A percentile compares a stretch with the other conserved stretches of the same genome.
Conservation (phyloP, 2,888 invertebrate species). For the Noctuana brunneofusca region DNA sequence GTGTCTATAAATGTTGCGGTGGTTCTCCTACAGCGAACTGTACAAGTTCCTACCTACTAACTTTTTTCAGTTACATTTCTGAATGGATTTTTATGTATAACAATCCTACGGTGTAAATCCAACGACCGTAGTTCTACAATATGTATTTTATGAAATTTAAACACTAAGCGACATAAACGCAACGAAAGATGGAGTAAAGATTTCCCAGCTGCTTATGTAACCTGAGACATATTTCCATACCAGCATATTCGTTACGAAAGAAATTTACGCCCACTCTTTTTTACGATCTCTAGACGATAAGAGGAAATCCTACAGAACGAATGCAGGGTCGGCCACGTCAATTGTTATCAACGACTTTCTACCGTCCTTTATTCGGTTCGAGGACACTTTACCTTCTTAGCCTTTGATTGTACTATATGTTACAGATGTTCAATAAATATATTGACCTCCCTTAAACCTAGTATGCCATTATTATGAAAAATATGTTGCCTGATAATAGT, state of each 20-base stretch:
- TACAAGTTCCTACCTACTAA: too few relatives aligned
- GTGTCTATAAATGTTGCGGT: too few relatives aligned
- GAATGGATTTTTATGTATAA: too few relatives aligned
- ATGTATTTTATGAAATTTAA: too few relatives aligned
- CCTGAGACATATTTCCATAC: not conserved
- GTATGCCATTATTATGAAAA: not conserved
- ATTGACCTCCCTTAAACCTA: not conserved
- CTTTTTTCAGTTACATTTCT: too few relatives aligned
- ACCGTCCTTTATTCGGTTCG: slow-evolving; percentile 1
- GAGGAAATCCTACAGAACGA: slow-evolving; percentile 11
- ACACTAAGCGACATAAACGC: not conserved
- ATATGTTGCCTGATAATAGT: not conserved
- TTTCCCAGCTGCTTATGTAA: not conserved
- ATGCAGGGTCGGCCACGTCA: slow-evolving; percentile 3
- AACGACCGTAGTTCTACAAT: too few relatives aligned
- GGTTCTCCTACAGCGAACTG: too few relatives aligned
- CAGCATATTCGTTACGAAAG: slow-evolving; percentile 4
- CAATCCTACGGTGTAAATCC: too few relatives aligned
- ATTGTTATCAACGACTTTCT: slow-evolving; percentile 17
- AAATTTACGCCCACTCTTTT: slow-evolving; percentile 3
- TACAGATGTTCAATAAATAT: not conserved
- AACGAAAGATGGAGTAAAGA: not conserved
- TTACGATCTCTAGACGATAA: slow-evolving; percentile 3
- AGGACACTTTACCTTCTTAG: slow-evolving; percentile 1
- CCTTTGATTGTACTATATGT: not conserved